Conservation (phyloP, 1,140 invertebrate genomes). For the Nomia melanderi region DNA sequence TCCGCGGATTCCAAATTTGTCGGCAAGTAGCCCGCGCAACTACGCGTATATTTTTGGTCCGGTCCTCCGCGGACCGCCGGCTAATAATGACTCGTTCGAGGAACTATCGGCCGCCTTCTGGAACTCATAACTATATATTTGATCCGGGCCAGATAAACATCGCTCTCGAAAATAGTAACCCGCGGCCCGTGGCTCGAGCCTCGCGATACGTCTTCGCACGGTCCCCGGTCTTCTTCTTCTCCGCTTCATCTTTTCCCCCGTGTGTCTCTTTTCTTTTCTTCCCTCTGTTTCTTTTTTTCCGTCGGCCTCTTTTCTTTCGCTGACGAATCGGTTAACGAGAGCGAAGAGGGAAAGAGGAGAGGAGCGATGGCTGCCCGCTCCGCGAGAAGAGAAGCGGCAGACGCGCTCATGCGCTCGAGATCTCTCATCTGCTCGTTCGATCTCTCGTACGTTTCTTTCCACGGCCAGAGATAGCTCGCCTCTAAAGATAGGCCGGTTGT, state of each 20-base stretch:
- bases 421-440: conserved; percentile 52
- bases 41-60: conserved; percentile 62
- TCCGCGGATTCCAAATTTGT: conserved; percentile 40
- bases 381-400: conserved; percentile 1
- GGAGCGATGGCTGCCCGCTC: neutral
- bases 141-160: conserved; percentile 78
- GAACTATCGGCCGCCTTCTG: conserved; percentile 78
- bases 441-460: conserved; percentile 59
- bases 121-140: conserved; percentile 78
- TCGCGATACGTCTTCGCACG: conserved; percentile 41
- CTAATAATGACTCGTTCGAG: conserved; percentile 75
- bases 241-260: too few species aligned
- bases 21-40: conserved; percentile 45
- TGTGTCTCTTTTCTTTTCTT: neutral
- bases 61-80: conserved; percentile 47
- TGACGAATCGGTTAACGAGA: neutral
- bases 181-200: conserved; percentile 8
- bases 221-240: conserved; percentile 9
- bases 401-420: conserved; percentile 36
- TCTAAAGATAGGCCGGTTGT: conserved; percentile 64
- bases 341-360: neutral
- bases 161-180: conserved; percentile 76
- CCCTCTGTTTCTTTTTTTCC: too few species aligned
- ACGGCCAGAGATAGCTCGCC: conserved; percentile 57
- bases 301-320: neutral